Conservation (phyloP, 2,888 invertebrate genomes). For the Machimus rusticus region DNA sequence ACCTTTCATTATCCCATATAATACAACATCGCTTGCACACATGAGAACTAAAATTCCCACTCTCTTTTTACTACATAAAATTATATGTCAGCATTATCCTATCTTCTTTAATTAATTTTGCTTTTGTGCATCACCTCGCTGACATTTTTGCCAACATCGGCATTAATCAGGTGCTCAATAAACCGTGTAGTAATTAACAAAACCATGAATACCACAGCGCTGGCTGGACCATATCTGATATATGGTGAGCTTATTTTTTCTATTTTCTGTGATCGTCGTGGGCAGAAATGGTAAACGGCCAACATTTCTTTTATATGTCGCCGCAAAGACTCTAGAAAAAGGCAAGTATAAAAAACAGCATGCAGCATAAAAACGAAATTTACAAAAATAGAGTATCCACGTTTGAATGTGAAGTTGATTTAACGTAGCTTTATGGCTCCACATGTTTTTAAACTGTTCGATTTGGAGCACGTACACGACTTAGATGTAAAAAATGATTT, state of each 20-base stretch:
- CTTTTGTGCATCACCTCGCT: background rate
- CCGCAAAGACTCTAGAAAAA: slow-evolving; percentile 21
- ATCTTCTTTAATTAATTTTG: background rate
- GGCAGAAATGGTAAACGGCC: slow-evolving; percentile 18
- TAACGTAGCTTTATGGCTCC: background rate
- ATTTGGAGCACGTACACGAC: background rate
- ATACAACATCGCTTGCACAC: too few relatives aligned
- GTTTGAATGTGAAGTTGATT: background rate
- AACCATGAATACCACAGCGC: background rate
- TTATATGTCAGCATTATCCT: background rate
- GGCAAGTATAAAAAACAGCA: background rate
- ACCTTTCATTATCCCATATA: too few relatives aligned
- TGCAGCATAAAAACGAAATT: background rate
- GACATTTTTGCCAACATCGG: background rate
- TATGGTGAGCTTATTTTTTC: background rate
- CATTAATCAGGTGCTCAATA: background rate
- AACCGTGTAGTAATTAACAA: slow-evolving; percentile 5
- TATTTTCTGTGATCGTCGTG: background rate
- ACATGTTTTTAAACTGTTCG: background rate
- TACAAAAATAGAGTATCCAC: background rate
- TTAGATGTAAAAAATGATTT: background rate
- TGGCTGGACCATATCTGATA: background rate
- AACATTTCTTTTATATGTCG: slow-evolving; percentile 14
- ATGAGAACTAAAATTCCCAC: too few relatives aligned
- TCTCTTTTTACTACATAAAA: too few relatives aligned